Conservation (phyloP, 2,797 vertebrate genomes). For the Cirrhinus mrigala region DNA sequence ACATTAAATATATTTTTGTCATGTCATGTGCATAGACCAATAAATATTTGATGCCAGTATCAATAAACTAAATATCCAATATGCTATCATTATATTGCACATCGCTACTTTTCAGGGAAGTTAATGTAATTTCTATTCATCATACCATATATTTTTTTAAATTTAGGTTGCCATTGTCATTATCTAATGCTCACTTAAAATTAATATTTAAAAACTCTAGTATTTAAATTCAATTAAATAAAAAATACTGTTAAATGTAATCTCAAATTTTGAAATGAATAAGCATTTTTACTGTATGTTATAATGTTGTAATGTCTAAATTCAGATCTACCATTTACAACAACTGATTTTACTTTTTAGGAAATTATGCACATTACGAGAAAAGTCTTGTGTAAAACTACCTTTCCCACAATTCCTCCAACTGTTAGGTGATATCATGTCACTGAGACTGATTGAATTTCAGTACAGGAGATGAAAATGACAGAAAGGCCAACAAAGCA, state of each 20-base stretch:
- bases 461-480: background rate
- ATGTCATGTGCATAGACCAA: background rate
- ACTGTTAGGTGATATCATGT: background rate
- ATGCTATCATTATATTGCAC: background rate
- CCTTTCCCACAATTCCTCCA: slow-evolving; percentile 10
- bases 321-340: background rate
- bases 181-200: background rate
- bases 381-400: background rate
- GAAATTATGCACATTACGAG: background rate
- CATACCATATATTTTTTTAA: background rate
- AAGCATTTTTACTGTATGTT: background rate
- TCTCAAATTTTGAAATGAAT: background rate
- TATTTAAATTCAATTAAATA: background rate
- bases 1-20: background rate
- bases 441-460: background rate
- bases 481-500: background rate
- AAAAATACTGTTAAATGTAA: background rate
- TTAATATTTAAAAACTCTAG: background rate
- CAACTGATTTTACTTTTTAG: background rate
- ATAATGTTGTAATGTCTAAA: background rate
- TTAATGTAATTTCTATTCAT: background rate
- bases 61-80: background rate
- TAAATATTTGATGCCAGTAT: background rate
- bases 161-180: background rate
- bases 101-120: background rate